These are phyloP conservation scores for Mactromeris polynyma DNA, from an alignment of 2,888 invertebrate species.

Conservation along the genomic window DNA sequence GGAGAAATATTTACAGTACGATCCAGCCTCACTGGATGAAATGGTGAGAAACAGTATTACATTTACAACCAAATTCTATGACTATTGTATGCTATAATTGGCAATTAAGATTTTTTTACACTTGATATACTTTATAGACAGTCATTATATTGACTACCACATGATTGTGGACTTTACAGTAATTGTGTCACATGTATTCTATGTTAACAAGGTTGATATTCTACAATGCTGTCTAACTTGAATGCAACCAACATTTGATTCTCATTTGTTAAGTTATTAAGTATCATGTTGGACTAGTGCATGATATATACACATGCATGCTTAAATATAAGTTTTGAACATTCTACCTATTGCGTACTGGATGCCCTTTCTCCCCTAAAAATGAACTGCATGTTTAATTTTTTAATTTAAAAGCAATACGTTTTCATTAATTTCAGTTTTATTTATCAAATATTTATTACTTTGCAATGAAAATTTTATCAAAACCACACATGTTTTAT, in stretches of 20 bases:
- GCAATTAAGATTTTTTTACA: not conserved
- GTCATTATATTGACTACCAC: not conserved
- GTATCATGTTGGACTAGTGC: not conserved
- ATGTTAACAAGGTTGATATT: too few species aligned
- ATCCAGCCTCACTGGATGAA: slow-evolving; percentile 44
- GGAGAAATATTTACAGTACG: slow-evolving; percentile 44
- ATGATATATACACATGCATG: not conserved
- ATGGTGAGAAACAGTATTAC: slow-evolving; percentile 44
- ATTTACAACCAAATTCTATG: not conserved
- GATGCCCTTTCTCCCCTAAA: not conserved
- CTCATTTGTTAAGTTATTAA: not conserved
- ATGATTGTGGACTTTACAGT: not conserved
- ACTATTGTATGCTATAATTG: not conserved
- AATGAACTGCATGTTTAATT: not conserved
- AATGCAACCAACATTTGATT: too few species aligned
- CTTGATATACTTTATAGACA: not conserved
- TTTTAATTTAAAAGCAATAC: not conserved
- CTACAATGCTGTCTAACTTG: too few species aligned
- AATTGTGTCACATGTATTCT: not conserved
- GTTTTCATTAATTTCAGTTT: not conserved
- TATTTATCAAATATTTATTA: slow-evolving; percentile 15
- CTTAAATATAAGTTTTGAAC: not conserved
- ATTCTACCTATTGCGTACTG: not conserved
- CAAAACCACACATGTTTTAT: not conserved
- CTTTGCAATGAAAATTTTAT: slow-evolving; percentile 5